These are phyloP conservation scores for Tetraneura akinire DNA, from an alignment of 1,140 invertebrate species.

Conservation along the genomic window DNA sequence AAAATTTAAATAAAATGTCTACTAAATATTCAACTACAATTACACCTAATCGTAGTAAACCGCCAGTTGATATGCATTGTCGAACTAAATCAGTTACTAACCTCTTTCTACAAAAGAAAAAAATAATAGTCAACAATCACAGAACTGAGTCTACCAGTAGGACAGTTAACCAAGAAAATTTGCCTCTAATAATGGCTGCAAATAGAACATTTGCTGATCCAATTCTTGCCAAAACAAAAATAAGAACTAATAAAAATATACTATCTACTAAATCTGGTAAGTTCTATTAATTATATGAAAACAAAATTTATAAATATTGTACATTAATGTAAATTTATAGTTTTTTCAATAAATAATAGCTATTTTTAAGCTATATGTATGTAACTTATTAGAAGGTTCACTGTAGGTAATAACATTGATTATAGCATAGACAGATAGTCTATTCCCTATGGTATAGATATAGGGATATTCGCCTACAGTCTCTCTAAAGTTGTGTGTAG, in stretches of 20 bases:
- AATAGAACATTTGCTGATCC: constrained; percentile 39
- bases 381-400: no score
- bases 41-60: constrained; percentile 42
- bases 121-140: constrained; percentile 17
- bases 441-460: no score
- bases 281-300: not conserved
- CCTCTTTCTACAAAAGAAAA: constrained; percentile 34
- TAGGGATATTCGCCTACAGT: no score
- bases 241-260: constrained; percentile 36
- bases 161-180: constrained; percentile 39
- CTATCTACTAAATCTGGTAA: constrained; percentile 41
- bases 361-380: no score
- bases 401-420: no score
- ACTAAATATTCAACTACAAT: not conserved
- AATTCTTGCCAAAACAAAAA: constrained; percentile 29
- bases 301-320: no score
- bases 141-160: not conserved
- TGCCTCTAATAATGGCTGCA: constrained; percentile 43
- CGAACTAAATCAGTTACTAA: constrained; percentile 46
- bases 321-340: no score
- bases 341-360: no score
- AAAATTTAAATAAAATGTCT: constrained; percentile 13
- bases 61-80: constrained; percentile 38
- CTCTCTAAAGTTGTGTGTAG: no score
- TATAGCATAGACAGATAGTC: no score